Evolutionary conservation across 2,888 invertebrate species (phyloP), one percentile per base, ranked within the genome.

Genomic region (Mactromeris polynyma): DNA sequence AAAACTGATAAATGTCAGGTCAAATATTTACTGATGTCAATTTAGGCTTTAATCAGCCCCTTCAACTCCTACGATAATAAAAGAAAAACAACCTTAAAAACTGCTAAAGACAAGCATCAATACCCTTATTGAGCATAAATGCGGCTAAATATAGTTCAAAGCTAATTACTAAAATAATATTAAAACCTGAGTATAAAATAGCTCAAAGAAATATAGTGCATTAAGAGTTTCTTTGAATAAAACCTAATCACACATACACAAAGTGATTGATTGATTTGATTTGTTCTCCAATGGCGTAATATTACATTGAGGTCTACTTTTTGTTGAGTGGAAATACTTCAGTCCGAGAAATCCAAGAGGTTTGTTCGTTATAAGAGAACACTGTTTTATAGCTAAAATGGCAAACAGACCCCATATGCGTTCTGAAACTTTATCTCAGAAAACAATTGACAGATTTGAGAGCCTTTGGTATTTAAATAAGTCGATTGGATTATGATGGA

Each of bases 201-300:
- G 58, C 26, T 64, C 58, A 64, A 64, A 64, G n/a, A n/a, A n/a
- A 11, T 33, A 36, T 73, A 36, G 2, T 33, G 73, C 33, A 64
- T 73, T 33, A 73, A 36, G 19, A 33, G 36, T 73, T 73, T 17
- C 73, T 73, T 73, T 73, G 36, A 36, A 36, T 17, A 33, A 2
- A 73, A 11, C 36, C 73, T 33, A 36, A 73, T 73, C 31, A 73
- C 73, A 36, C 33, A 33, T 17, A 73, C 33, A 36, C 73, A 73
- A 73, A 73, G 33, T 33, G 33, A 73, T 33, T 73, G 73, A 73
- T 33, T 73, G 73, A 73, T 73, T 58, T 73, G 73, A 73, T 73
- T 73, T 33, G 73, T 33, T 33, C 31, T 36, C 73, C 3, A 33
- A 36, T 73, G 36, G 73, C 73, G 73, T 73, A 73, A 73, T 73